Conservation (phyloP, 2,888 invertebrate genomes). For the Noctua fimbriata region DNA sequence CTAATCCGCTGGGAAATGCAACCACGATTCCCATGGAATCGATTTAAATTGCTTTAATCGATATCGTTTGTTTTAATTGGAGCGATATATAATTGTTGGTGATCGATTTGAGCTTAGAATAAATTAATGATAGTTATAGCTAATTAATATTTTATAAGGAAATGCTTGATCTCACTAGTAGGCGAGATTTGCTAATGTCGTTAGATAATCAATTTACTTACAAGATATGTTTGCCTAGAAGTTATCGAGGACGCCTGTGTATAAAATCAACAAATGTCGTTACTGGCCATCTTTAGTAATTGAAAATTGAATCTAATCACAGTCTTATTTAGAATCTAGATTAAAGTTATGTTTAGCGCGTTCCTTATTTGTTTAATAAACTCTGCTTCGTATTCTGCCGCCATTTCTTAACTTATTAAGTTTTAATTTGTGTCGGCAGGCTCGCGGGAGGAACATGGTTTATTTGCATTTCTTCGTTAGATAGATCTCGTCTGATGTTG, state of each 20-base stretch:
- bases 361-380: conserved; percentile 31
- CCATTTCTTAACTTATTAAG: conserved; percentile 37
- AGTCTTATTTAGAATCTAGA: conserved; percentile 23
- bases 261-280: conserved; percentile 25
- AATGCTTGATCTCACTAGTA: conserved; percentile 24
- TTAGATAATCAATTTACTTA: conserved; percentile 41
- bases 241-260: conserved; percentile 18
- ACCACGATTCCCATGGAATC: conserved; percentile 79
- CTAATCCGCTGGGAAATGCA: conserved; percentile 77
- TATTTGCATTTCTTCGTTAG: conserved; percentile 66
- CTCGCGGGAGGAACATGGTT: conserved; percentile 40
- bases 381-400: not conserved
- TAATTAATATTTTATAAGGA: conserved; percentile 39
- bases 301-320: conserved; percentile 26
- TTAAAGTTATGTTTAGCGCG: conserved; percentile 8
- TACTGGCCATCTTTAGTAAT: conserved; percentile 25
- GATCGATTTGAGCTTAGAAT: conserved; percentile 53
- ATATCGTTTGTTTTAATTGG: conserved; percentile 71
- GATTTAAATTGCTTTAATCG: conserved; percentile 77
- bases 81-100: conserved; percentile 61
- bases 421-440: conserved; percentile 50
- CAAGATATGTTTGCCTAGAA: conserved; percentile 17
- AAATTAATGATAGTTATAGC: conserved; percentile 29
- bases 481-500: conserved; percentile 69
- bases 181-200: conserved; percentile 16